Base-by-base conservation (phyloP, 2,797 vertebrate genomes). In the Phoxinus dragarum region DNA sequence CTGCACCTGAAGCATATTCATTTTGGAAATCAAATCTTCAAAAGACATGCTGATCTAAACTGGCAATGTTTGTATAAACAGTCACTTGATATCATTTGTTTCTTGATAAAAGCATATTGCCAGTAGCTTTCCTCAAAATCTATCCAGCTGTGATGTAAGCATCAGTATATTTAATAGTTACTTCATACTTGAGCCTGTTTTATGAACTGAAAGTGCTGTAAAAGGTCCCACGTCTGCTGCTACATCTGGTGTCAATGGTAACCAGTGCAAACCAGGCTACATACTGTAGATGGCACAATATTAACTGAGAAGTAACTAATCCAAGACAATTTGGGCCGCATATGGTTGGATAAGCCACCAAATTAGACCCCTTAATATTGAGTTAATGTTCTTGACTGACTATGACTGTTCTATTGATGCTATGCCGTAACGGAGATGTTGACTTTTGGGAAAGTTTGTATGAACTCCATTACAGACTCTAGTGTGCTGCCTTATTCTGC, bases 181-280 rank as follows among this genome's bases (percentile, higher is more conserved):
- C 42, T 40, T 64, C 31, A 74, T 19, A 27, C n/a, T n/a, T 21
- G 27, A 42, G 77, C 12, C 16, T 1, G 19, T 79, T 66, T 34
- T 31, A 67, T 34, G 34, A 47, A 68, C 19, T 52, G 12, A 75
- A 76, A 84, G 44, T 76, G 34, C 72, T 67, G 36, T 52, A 10
- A 76, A 84, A 17, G 12, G 14, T 44, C 10, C 5, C 34, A 11
- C 64, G 4, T 82, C 49, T 71, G 27, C 64, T 59, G 82, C 74
- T 84, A 84, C 82, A 78, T 84, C 49, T 84, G 66, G 66, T 47
- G 61, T 31, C 17, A 56, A 38, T 6, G 8, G 7, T 38, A 61
- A 83, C 27, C 31, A 38, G 56, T 11, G 40, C 14, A 66, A 66
- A 67, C 72, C 64, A 69, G 34, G 61, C 34, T 84, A 80, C 19